Evolutionary conservation across 2,797 vertebrate species (phyloP).

Genomic region (Limosa lapponica): DNA sequence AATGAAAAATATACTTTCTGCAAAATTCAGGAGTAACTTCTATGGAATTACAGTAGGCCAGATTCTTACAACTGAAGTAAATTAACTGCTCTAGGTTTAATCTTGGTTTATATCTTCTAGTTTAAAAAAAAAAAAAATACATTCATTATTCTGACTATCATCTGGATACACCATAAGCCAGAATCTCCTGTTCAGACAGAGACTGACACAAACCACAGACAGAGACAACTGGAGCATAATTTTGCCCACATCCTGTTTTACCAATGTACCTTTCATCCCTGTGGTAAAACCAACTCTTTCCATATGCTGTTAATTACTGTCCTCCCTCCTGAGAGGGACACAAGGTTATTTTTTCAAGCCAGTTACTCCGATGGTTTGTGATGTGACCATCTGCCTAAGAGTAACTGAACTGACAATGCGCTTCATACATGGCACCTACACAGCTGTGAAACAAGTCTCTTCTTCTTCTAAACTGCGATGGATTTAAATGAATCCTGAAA

Average conservation of each 20-base stretch:
- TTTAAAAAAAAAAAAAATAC: not conserved
- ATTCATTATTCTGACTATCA: constrained; percentile 5
- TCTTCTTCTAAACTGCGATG: not conserved
- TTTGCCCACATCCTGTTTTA: constrained; percentile 61
- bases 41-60: not conserved
- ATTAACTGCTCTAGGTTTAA: not conserved
- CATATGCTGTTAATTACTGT: constrained; percentile 32
- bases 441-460: not conserved
- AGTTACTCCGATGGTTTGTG: not conserved
- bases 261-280: constrained; percentile 48
- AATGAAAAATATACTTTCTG: not conserved
- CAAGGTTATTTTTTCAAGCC: not conserved
- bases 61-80: not conserved
- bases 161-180: constrained; percentile 3
- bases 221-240: constrained; percentile 17
- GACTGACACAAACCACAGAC: constrained; percentile 43
- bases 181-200: constrained; percentile 11
- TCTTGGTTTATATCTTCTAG: not conserved
- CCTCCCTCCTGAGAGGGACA: not conserved
- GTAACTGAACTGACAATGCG: not conserved
- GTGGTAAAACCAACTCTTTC: constrained; percentile 7
- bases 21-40: not conserved
- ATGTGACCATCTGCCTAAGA: not conserved
- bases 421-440: not conserved
- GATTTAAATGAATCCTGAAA: not conserved